These are phyloP conservation scores for Drosophila melanocephala DNA, from an alignment of 2,888 invertebrate genomes.

Conservation along the genomic window DNA sequence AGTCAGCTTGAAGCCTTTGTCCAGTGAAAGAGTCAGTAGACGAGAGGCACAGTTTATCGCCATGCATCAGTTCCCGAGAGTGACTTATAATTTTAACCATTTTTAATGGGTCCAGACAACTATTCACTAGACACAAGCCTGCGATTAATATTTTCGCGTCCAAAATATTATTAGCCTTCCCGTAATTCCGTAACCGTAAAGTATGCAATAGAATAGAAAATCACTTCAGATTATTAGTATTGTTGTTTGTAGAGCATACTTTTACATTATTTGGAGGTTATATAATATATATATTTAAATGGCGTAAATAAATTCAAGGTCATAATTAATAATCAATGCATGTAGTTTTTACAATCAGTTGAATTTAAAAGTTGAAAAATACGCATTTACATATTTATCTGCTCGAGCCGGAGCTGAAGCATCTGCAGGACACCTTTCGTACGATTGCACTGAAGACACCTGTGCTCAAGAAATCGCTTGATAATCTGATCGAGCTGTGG, in stretches of 20 bases:
- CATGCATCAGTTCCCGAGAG: neutral
- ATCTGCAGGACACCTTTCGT: too few relatives aligned
- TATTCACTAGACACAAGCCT: too few relatives aligned
- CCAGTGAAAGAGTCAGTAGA: neutral
- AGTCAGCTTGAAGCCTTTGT: neutral
- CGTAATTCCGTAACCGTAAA: conserved; percentile 6
- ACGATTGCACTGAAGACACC: too few relatives aligned
- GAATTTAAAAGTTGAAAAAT: neutral
- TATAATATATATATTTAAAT: neutral
- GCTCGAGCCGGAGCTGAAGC: too few relatives aligned
- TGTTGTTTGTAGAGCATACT: conserved; percentile 24
- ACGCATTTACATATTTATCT: neutral
- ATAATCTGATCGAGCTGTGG: too few relatives aligned
- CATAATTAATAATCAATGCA: neutral
- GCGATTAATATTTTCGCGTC: too few relatives aligned
- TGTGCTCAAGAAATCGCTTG: too few relatives aligned
- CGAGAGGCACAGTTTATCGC: neutral
- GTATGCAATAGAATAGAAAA: conserved; percentile 21
- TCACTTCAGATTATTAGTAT: too few relatives aligned
- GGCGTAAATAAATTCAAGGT: neutral
- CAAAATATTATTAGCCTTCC: neutral
- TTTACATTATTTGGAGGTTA: neutral
- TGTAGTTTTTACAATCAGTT: neutral
- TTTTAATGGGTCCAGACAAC: neutral
- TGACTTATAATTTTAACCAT: neutral